Conservation (phyloP, 2,113 vertebrate genomes). For the Misgurnus anguillicaudatus region DNA sequence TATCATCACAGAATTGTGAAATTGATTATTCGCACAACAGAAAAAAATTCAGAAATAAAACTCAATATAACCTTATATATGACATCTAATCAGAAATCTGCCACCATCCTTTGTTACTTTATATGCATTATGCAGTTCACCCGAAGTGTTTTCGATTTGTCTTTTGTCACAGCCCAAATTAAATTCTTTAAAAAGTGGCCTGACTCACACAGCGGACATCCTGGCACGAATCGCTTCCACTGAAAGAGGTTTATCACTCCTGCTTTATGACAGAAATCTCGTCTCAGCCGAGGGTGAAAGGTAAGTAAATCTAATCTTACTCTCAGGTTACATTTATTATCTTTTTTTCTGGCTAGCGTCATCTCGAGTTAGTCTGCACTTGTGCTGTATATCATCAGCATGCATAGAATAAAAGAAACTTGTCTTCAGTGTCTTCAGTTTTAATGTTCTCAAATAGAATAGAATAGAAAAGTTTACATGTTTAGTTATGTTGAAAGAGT, state of each 20-base stretch:
- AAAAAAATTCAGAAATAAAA: background rate
- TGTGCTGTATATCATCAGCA: slow-evolving; percentile 19
- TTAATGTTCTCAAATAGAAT: background rate
- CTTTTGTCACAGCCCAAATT: slow-evolving; percentile 71
- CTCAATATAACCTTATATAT: slow-evolving; percentile 3
- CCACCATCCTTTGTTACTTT: slow-evolving; percentile 1
- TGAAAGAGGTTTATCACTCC: slow-evolving; percentile 83
- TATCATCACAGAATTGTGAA: background rate
- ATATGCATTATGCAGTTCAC: slow-evolving; percentile 8
- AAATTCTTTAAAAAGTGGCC: slow-evolving; percentile 77
- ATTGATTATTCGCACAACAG: background rate
- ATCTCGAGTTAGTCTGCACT: background rate
- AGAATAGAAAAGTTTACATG: background rate
- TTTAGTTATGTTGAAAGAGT: background rate
- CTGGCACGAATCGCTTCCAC: slow-evolving; percentile 86
- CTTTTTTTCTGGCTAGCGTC: background rate
- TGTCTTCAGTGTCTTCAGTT: slow-evolving; percentile 9
- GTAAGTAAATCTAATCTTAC: slow-evolving; percentile 68
- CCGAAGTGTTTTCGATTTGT: slow-evolving; percentile 45
- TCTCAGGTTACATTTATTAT: slow-evolving; percentile 32
- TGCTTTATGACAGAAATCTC: slow-evolving; percentile 83
- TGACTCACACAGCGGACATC: slow-evolving; percentile 85
- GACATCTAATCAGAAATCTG: slow-evolving; percentile 26
- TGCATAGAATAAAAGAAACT: background rate
- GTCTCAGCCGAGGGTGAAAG: slow-evolving; percentile 67